Conservation (phyloP, 1,140 invertebrate genomes). For the Drosophila subobscura region DNA sequence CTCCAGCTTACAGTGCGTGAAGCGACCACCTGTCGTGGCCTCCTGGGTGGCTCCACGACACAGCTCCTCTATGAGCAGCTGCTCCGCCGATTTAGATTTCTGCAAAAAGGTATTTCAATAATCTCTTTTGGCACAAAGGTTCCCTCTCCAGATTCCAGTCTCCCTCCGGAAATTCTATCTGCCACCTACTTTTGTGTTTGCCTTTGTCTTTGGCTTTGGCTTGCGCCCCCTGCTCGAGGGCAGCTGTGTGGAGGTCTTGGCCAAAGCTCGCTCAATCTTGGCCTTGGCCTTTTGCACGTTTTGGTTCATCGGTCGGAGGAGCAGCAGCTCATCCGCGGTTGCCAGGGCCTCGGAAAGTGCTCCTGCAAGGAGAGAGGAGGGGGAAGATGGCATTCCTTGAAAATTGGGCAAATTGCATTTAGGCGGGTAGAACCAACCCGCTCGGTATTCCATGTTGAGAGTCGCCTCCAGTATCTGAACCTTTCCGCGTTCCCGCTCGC, state of each 20-base stretch:
- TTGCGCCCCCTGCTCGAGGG: conserved; percentile 27
- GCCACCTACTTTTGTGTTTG: conserved; percentile 37
- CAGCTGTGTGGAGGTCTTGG: conserved; percentile 19
- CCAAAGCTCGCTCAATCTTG: conserved; percentile 50
- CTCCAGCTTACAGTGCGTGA: conserved; percentile 40
- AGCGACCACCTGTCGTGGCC: conserved; percentile 25
- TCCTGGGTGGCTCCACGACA: conserved; percentile 52
- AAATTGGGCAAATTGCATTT: conserved; percentile 22
- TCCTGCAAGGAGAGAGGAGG: conserved; percentile 33
- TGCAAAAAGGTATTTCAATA: conserved; percentile 6
- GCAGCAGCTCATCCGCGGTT: conserved; percentile 55
- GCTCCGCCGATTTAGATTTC: conserved; percentile 49
- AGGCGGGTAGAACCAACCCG: conserved; percentile 45
- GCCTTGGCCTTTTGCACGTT: conserved; percentile 47
- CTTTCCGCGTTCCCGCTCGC: conserved; percentile 35
- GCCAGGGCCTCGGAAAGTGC: conserved; percentile 52
- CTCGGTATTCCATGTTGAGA: conserved; percentile 63
- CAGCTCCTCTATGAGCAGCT: conserved; percentile 62
- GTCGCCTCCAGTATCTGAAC: conserved; percentile 59
- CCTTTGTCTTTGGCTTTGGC: conserved; percentile 33
- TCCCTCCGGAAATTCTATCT: conserved; percentile 10
- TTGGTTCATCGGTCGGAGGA: conserved; percentile 43
- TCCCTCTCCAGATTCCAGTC: background rate
- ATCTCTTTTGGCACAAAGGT: background rate
- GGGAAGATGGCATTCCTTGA: background rate